These are phyloP conservation scores for Amblyjoppa proteus DNA, from an alignment of 2,888 invertebrate species.

Conservation along the genomic window DNA sequence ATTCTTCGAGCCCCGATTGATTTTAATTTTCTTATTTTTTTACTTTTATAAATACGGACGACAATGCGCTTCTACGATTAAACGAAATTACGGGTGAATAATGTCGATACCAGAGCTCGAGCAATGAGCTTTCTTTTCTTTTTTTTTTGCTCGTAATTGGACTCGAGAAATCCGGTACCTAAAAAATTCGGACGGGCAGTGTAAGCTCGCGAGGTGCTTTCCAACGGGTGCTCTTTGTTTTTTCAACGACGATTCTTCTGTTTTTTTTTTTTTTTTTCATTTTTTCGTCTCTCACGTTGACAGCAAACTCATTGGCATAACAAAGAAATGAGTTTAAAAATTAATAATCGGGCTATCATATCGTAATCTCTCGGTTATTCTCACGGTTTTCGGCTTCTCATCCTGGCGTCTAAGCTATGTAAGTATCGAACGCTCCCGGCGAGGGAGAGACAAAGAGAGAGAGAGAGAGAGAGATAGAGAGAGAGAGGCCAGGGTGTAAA, in stretches of 20 bases:
- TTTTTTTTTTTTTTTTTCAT: conserved; percentile 19
- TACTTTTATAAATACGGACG: conserved; percentile 21
- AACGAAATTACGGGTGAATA: conserved; percentile 29
- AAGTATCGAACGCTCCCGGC: conserved; percentile 54
- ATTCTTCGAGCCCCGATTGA: conserved; percentile 8
- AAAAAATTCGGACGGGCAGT: conserved; percentile 80
- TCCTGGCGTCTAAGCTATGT: conserved; percentile 43
- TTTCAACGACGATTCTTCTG: conserved; percentile 46
- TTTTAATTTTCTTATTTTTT: neutral
- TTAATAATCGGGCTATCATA: conserved; percentile 19
- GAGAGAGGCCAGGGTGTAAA: conserved; percentile 65
- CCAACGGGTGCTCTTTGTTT: conserved; percentile 57
- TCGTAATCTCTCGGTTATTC: conserved; percentile 21
- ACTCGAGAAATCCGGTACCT: conserved; percentile 63
- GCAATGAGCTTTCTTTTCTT: neutral
- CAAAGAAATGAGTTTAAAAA: conserved; percentile 42
- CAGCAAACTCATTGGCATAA: conserved; percentile 44
- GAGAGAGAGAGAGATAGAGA: conserved; percentile 57
- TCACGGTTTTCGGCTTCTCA: conserved; percentile 14
- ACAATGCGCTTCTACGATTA: conserved; percentile 7
- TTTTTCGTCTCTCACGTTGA: conserved; percentile 21
- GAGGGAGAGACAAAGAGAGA: conserved; percentile 48
- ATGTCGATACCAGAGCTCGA: conserved; percentile 23
- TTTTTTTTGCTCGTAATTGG: conserved; percentile 21
- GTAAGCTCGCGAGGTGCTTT: conserved; percentile 79